A percentile compares a stretch with the other conserved stretches of the same genome.
phyloP scores from a whole-genome alignment of 2,113 vertebrate genomes.

The Xiphophorus couchianus region DNA sequence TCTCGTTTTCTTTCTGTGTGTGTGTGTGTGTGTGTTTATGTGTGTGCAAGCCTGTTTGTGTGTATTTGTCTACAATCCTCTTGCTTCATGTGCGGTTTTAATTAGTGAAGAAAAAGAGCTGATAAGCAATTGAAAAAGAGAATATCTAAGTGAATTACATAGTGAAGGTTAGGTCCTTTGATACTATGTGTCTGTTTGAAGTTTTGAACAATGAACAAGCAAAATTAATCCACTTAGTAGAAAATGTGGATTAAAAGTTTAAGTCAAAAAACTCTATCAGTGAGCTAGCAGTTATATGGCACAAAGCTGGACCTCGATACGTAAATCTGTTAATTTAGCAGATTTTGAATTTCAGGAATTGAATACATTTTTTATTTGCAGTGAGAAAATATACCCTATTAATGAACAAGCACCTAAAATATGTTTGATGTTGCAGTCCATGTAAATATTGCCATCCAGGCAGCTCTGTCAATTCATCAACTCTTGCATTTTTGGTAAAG shows the following conservation, averaged over 20 bases:
- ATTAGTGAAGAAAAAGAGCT: constrained; percentile 88
- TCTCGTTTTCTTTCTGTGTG: constrained; percentile 33
- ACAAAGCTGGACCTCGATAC: not conserved
- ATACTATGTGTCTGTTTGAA: constrained; percentile 44
- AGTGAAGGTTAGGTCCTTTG: constrained; percentile 48
- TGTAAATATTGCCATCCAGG: not conserved
- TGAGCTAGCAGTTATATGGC: constrained; percentile 8
- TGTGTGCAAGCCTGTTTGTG: constrained; percentile 6
- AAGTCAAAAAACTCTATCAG: not conserved
- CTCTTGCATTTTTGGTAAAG: too few species aligned
- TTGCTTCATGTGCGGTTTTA: constrained; percentile 87
- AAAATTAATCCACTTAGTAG: constrained; percentile 39
- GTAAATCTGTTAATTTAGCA: not conserved
- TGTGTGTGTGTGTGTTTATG: constrained; percentile 7
- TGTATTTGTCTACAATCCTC: constrained; percentile 73
- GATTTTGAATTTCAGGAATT: not conserved
- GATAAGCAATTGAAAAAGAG: constrained; percentile 79
- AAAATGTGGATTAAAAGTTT: constrained; percentile 35
- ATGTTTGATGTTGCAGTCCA: not conserved
- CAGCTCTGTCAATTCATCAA: too few species aligned
- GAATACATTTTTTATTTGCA: too few species aligned
- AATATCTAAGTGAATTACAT: constrained; percentile 46
- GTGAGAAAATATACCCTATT: not conserved
- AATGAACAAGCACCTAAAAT: not conserved
- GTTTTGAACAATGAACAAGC: constrained; percentile 40